Evolutionary conservation across 2,113 vertebrate genomes (phyloP).

Genomic region (Aptenodytes patagonicus): DNA sequence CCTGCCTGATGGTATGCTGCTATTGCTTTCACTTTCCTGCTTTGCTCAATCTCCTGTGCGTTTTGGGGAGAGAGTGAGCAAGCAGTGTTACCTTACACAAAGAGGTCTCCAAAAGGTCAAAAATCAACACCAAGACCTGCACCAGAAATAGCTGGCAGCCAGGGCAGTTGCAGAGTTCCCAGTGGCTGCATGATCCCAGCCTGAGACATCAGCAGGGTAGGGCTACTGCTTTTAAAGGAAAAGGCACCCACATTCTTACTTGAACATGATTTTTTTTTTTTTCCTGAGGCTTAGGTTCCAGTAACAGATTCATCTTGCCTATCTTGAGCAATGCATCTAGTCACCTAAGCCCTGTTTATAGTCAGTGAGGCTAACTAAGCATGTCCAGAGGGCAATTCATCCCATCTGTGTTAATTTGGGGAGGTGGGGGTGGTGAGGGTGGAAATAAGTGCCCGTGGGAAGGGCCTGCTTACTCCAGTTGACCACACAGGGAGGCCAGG

Average conservation of each 20-base stretch:
- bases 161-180: neutral
- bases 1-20: neutral
- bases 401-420: neutral
- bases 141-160: neutral
- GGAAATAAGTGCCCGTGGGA: neutral
- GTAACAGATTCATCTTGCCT: neutral
- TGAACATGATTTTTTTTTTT: neutral
- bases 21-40: neutral
- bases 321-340: neutral
- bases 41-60: neutral
- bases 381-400: neutral
- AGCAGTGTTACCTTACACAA: neutral
- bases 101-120: neutral
- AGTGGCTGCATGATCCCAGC: neutral
- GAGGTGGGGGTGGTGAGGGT: neutral
- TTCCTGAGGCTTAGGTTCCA: neutral
- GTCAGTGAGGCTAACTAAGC: neutral
- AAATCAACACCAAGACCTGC: neutral
- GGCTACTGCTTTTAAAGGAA: neutral
- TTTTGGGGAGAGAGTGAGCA: fast-evolving
- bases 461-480: neutral
- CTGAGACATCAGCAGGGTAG: neutral
- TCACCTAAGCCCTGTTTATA: neutral
- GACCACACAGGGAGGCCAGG: neutral
- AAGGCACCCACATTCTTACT: neutral